Base-by-base conservation (phyloP, 2,113 vertebrate genomes). In the Equus quagga region DNA sequence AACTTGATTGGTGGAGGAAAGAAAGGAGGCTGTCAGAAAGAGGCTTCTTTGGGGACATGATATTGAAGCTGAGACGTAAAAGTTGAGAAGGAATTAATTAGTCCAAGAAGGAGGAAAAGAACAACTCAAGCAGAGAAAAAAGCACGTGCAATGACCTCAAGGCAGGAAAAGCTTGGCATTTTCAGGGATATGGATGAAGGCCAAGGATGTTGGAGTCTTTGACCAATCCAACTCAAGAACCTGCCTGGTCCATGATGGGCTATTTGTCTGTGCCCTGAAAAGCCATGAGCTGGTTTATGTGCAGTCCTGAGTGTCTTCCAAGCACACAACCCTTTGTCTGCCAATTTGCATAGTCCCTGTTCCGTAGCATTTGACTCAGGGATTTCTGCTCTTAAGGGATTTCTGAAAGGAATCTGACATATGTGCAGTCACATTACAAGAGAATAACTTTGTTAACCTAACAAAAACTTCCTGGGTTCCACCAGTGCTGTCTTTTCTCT, bases 1-100 rank as follows among this genome's bases (percentile, higher is more conserved):
- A 23, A 46, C 60, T 49, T 92, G 56, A 72, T 73, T 96, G 90
- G 13, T 70, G 1, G 8, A 21, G 15, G 15, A 23, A 8, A 8
- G 26, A 19, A 14, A 24, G 15, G 13, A 54, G 28, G 24, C 33
- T 91, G 8, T 72, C 58, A 84, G 33, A 4, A 49, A 17, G 15
- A 28, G 21, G 46, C 31, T 26, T 91, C 17, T 89, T 88, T 92
- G 49, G 91, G 54, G 19, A 78, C 21, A 70, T 67, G 33, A 49
- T 41, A 58, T 26, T 89, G 54, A 41, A 72, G 36, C 33, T 46
- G 65, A 80, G 49, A 73, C 83, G 46, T 81, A 79, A 97, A 73
- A 86, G 54, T 44, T 65, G 62, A 92, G n/a, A 60, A 87, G 58
- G 33, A 88, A 95, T 94, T 87, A 88, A 95, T 93, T 85, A 81